Conservation (phyloP, 2,113 vertebrate species). For the Misgurnus mizolepis region DNA sequence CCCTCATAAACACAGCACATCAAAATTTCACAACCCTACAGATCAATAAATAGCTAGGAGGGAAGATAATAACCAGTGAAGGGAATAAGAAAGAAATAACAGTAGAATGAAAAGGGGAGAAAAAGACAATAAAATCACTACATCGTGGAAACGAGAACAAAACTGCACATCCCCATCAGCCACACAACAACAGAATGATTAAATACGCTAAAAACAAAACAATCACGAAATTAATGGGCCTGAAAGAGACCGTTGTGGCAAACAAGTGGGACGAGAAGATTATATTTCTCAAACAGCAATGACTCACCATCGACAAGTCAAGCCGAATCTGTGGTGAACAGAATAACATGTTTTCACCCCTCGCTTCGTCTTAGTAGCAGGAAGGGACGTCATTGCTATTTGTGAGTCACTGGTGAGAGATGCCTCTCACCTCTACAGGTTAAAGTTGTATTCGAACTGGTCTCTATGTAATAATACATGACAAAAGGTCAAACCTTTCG, state of each 20-base stretch:
- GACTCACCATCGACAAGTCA: slow-evolving; percentile 24
- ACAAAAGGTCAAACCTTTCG: background rate
- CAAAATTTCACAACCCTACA: background rate
- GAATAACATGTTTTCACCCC: slow-evolving; percentile 20
- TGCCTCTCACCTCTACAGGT: background rate
- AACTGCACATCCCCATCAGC: slow-evolving; percentile 4
- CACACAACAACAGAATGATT: slow-evolving; percentile 27
- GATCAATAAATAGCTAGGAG: background rate
- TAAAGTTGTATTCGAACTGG: background rate
- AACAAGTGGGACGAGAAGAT: slow-evolving; percentile 37
- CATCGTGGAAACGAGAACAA: slow-evolving; percentile 17
- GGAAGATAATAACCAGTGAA: background rate
- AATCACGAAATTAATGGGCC: slow-evolving; percentile 29
- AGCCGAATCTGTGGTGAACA: background rate
- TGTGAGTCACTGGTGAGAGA: slow-evolving; percentile 12
- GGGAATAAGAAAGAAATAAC: background rate
- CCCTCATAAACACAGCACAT: slow-evolving; percentile 1
- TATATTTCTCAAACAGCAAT: slow-evolving; percentile 15
- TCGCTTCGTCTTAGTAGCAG: background rate
- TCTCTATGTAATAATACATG: background rate
- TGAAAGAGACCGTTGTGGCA: slow-evolving; percentile 16
- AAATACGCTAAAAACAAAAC: slow-evolving; percentile 30
- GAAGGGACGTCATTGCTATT: slow-evolving; percentile 7
- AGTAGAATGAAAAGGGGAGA: background rate
- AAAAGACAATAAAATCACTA: slow-evolving; percentile 18